phyloP scores from a whole-genome alignment of 2,888 invertebrate species.

The Melolontha melolontha region DNA sequence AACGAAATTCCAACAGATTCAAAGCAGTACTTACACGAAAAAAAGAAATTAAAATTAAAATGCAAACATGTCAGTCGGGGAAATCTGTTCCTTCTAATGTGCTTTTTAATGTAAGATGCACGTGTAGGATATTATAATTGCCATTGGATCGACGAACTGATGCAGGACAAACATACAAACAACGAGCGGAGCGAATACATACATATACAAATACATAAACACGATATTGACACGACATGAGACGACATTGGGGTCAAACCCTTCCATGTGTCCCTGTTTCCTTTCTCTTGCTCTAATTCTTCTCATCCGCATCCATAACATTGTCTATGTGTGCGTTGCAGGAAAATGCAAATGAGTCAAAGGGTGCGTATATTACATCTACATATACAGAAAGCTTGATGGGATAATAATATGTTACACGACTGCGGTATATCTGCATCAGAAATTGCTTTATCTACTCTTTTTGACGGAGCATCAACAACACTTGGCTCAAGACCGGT shows the following conservation, averaged over 20 bases:
- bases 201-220: no score
- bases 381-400: constrained; percentile 54
- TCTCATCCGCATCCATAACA: constrained; percentile 12
- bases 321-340: constrained; percentile 5
- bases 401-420: constrained; percentile 62
- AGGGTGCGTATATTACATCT: constrained; percentile 57
- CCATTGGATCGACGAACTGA: constrained; percentile 20
- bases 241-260: constrained; percentile 29
- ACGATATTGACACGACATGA: no score
- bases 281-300: constrained; percentile 45
- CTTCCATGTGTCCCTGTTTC: constrained; percentile 17
- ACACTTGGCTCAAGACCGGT: not conserved
- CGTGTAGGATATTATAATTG: constrained; percentile 44
- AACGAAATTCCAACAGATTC: not conserved
- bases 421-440: constrained; percentile 57
- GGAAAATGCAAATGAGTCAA: constrained; percentile 57
- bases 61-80: not conserved
- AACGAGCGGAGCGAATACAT: not conserved
- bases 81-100: constrained; percentile 29
- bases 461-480: not conserved
- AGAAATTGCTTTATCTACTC: constrained; percentile 58
- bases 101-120: constrained; percentile 39
- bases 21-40: not conserved
- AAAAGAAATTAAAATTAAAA: no score
- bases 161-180: constrained; percentile 39